These are phyloP conservation scores for Frieseomelitta varia DNA, from an alignment of 1,140 invertebrate species.

Conservation along the genomic window DNA sequence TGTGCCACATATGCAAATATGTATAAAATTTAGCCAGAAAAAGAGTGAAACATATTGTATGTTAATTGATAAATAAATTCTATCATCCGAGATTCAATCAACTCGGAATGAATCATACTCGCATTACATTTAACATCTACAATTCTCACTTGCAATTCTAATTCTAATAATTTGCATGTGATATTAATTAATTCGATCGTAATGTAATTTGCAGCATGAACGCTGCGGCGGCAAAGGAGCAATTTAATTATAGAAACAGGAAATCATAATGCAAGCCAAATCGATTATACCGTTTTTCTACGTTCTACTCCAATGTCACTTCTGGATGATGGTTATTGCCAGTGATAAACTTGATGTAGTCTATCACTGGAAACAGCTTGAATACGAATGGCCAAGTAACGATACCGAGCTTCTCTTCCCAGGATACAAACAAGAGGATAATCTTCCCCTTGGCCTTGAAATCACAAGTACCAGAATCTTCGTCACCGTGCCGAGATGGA, in stretches of 20 bases:
- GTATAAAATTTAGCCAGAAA: neutral
- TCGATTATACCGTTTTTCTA: constrained; percentile 17
- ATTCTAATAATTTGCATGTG: neutral
- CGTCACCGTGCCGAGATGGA: constrained; percentile 89
- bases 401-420: constrained; percentile 75
- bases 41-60: neutral
- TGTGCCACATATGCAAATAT: neutral
- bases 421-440: constrained; percentile 84
- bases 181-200: neutral
- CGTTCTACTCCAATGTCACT: constrained; percentile 17
- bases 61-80: neutral
- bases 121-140: too few relatives aligned
- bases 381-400: constrained; percentile 85
- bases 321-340: constrained; percentile 65
- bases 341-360: constrained; percentile 86
- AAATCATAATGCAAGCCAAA: constrained; percentile 40
- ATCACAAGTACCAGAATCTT: constrained; percentile 86
- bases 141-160: neutral
- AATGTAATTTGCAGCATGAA: neutral
- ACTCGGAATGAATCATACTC: too few relatives aligned
- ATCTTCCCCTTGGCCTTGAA: constrained; percentile 88
- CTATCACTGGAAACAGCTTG: constrained; percentile 88
- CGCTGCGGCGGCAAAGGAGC: too few relatives aligned
- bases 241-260: neutral
- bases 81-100: neutral